These are phyloP conservation scores for Allobates femoralis DNA, from an alignment of 2,797 vertebrate species.

Conservation along the genomic window DNA sequence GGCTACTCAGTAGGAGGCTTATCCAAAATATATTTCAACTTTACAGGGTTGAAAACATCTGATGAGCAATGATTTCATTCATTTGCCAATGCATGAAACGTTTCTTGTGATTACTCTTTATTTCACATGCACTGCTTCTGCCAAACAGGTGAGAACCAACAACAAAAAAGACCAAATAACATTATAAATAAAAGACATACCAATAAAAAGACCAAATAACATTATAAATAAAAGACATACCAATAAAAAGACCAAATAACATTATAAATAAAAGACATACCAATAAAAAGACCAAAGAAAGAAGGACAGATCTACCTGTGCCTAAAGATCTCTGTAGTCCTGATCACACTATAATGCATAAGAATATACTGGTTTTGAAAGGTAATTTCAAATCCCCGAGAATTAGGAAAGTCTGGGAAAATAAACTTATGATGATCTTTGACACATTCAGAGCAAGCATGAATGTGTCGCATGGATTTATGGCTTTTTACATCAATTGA, in stretches of 20 bases:
- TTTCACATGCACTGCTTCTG: neutral
- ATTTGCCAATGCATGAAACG: neutral
- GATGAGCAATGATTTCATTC: constrained; percentile 1
- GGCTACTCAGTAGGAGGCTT: neutral
- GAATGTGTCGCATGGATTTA: too few species aligned
- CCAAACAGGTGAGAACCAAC: neutral
- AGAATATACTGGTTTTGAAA: too few species aligned
- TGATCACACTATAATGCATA: too few species aligned
- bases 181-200: neutral
- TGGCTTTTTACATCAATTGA: too few species aligned
- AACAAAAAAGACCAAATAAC: neutral
- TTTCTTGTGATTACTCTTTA: constrained; percentile 5
- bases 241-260: neutral
- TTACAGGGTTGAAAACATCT: constrained; percentile 24
- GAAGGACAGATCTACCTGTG: too few species aligned
- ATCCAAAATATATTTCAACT: constrained; percentile 1
- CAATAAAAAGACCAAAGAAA: neutral
- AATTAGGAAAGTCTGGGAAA: too few species aligned
- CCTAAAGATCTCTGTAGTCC: too few species aligned
- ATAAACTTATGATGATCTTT: too few species aligned
- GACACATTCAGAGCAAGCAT: too few species aligned
- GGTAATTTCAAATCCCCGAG: too few species aligned
- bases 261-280: neutral
- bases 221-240: neutral
- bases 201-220: neutral